Evolutionary conservation across 2,888 invertebrate genomes (phyloP), one percentile per base, ranked within the genome.

Genomic region (Seira sanloemensis): DNA sequence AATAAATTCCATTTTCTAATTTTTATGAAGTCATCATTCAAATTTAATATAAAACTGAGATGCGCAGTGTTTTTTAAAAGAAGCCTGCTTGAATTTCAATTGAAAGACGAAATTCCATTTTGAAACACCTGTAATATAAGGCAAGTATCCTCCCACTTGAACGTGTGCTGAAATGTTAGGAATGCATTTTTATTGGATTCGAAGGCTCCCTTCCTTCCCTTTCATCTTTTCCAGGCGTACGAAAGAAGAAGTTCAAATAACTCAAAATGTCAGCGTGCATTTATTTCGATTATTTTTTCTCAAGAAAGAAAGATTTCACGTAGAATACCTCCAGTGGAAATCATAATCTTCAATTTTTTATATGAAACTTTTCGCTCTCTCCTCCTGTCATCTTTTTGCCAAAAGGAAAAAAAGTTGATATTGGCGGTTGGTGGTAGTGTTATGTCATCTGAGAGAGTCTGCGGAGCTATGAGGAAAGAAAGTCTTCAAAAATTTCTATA

Each of bases 301-400:
- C 26, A 26, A 26, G 9, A 26, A 27, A 26, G 18, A 68, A 68
- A 27, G 27, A 25, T 24, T 12, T 68, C 5, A 19, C 1, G 9
- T 26, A 25, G 27, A 68, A 27, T 18, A 27, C 7, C 9, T 23
- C 37, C 21, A 71, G 19, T 1, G 16, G 50, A 37, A 71, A 37
- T 7, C 46, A 58, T 73, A 73, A 58, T 73, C 25, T 58, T 73
- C 25, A 50, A 73, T 73, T 73, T 71, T 73, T 73, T 50, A 73
- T 18, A 73, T 54, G 50, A 46, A 71, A 71, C 71, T 71, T 73
- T 24, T 58, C n/a, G n/a, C n/a, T n/a, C n/a, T n/a, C n/a, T 73
- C 62, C 73, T 26, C 58, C 18, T 58, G 58, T 25, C 73, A 26
- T 62, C 62, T 18, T 58, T 25, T 25, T 26, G 26, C 18, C 46